Percentiles rank a stretch among this genome's conserved stretches.
Evolutionary conservation across 2,797 vertebrate species (phyloP).

Genomic region (Lutjanus argentimaculatus): DNA sequence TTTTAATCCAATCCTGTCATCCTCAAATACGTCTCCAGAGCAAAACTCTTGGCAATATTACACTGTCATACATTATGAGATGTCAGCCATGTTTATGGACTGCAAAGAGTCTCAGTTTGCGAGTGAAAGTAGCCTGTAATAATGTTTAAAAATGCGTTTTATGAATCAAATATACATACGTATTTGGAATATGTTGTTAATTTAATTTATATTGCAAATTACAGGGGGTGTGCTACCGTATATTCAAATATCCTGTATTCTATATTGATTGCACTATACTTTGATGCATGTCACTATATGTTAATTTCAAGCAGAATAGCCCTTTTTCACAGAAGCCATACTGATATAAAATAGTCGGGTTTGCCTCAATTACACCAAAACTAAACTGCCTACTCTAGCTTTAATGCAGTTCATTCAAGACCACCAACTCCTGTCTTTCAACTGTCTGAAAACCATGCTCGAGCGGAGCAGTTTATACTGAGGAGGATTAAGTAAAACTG

Average conservation of each 20-base stretch:
- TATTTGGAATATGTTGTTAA: neutral
- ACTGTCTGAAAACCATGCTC: neutral
- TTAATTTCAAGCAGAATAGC: neutral
- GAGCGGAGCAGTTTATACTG: neutral
- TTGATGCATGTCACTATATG: neutral
- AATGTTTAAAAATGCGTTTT: neutral
- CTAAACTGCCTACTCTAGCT: too few species aligned
- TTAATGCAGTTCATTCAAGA: neutral
- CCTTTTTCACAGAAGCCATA: too few species aligned
- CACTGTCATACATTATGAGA: neutral
- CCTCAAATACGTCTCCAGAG: neutral
- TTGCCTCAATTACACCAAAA: too few species aligned
- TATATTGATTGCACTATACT: neutral
- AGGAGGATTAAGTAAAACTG: neutral
- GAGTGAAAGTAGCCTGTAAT: neutral
- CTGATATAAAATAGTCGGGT: too few species aligned
- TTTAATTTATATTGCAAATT: neutral
- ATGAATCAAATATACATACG: neutral
- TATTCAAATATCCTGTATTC: neutral
- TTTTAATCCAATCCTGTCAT: neutral
- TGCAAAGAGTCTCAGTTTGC: neutral
- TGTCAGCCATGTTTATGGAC: neutral
- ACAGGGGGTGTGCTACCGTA: too few species aligned
- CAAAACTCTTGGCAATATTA: neutral
- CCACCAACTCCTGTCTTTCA: neutral